These are phyloP conservation scores for Dorcus hopei DNA, from an alignment of 2,888 invertebrate genomes.

Conservation along the genomic window DNA sequence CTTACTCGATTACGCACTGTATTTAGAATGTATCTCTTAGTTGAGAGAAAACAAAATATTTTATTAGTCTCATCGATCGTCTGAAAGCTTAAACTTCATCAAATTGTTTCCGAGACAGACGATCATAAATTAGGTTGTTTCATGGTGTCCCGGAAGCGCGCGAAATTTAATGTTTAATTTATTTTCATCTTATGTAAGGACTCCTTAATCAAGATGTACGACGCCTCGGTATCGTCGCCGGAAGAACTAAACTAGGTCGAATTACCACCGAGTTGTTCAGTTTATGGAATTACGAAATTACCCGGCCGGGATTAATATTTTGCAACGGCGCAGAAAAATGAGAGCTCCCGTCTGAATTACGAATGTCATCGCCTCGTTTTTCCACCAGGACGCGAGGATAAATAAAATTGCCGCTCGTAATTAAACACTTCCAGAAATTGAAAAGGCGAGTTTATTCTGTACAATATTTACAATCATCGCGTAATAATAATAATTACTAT, in stretches of 20 bases:
- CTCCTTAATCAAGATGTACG: not conserved
- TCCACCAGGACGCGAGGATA: not conserved
- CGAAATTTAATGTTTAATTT: no score
- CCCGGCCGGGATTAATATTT: slow-evolving; percentile 15
- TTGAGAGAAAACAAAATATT: no score
- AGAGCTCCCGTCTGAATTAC: slow-evolving; percentile 5
- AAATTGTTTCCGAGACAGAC: no score
- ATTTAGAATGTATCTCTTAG: no score
- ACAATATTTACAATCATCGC: no score
- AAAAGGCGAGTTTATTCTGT: not conserved
- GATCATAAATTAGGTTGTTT: no score
- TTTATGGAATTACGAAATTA: slow-evolving; percentile 14
- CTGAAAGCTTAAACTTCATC: no score
- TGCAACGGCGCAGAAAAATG: not conserved
- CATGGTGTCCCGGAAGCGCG: no score
- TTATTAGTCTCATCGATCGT: no score
- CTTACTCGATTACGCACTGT: no score
- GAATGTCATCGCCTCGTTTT: slow-evolving; percentile 6
- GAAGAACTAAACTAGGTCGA: slow-evolving; percentile 7
- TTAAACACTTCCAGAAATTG: not conserved
- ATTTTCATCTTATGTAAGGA: not conserved
- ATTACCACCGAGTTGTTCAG: slow-evolving; percentile 10
- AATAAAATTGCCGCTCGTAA: slow-evolving; percentile 10
- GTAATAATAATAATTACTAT: no score
- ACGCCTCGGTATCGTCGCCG: not conserved